Percentiles rank a stretch among this genome's conserved stretches.
Conservation (phyloP, 2,797 vertebrate genomes). For the Malacoraja senta region DNA sequence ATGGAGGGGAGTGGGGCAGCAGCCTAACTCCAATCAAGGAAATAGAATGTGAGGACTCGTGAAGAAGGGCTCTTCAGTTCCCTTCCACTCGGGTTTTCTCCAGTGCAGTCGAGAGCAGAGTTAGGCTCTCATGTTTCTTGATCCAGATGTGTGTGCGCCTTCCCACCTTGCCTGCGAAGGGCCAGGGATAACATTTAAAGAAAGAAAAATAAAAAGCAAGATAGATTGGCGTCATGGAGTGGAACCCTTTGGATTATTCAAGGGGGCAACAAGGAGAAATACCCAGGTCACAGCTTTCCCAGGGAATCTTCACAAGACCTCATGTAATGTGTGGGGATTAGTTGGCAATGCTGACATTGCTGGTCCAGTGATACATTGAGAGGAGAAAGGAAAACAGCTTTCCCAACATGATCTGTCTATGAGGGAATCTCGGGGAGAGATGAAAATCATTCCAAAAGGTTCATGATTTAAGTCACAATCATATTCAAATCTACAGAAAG, state of each 20-base stretch:
- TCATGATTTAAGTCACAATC: background rate
- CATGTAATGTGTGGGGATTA: background rate
- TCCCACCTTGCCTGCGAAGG: too few relatives aligned
- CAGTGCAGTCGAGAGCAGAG: background rate
- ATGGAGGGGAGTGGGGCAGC: background rate
- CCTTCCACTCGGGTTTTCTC: background rate
- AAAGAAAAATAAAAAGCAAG: background rate
- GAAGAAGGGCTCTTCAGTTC: background rate
- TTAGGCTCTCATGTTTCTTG: background rate
- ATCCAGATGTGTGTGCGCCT: background rate
- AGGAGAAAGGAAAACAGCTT: background rate
- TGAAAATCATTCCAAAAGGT: background rate
- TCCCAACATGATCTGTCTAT: background rate
- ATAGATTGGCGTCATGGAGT: background rate
- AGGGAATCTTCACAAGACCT: background rate
- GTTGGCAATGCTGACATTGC: too few relatives aligned
- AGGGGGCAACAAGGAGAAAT: background rate
- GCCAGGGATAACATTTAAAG: background rate
- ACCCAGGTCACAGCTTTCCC: background rate
- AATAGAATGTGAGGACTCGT: background rate
- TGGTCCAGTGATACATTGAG: background rate
- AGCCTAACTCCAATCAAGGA: background rate
- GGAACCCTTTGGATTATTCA: background rate
- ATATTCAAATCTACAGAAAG: background rate
- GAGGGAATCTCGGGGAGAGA: background rate